These are phyloP conservation scores for Dromaius novaehollandiae DNA, from an alignment of 2,113 vertebrate genomes.

Conservation along the genomic window DNA sequence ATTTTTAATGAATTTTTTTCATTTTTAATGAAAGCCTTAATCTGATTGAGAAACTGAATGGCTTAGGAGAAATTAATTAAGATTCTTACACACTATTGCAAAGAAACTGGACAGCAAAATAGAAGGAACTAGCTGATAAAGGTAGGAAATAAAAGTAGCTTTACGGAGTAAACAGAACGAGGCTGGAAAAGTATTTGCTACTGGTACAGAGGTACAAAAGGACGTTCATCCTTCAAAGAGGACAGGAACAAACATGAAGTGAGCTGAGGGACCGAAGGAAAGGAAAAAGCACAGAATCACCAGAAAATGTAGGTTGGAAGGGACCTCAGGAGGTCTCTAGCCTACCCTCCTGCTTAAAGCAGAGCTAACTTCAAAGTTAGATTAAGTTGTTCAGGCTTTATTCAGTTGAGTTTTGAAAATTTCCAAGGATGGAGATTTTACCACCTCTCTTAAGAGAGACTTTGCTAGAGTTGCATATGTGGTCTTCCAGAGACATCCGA, in stretches of 20 bases:
- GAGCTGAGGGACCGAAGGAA: background rate
- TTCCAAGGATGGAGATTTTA: background rate
- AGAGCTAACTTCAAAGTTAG: constrained; percentile 8
- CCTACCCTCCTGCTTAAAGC: background rate
- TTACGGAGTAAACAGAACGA: background rate
- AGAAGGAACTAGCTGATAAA: background rate
- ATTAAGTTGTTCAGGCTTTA: background rate
- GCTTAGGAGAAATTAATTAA: background rate
- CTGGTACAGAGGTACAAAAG: background rate
- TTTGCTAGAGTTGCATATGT: background rate
- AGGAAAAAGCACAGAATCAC: background rate
- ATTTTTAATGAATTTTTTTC: background rate
- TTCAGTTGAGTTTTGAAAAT: background rate
- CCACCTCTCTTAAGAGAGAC: background rate
- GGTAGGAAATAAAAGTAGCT: background rate
- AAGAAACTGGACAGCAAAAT: background rate
- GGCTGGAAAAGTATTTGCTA: background rate
- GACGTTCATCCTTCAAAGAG: background rate
- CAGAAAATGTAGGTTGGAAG: background rate
- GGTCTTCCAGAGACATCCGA: background rate
- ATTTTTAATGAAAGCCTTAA: background rate
- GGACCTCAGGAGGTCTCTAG: background rate
- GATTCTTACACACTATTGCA: background rate
- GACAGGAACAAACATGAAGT: background rate
- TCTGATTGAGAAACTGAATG: background rate